Evolutionary conservation across 2,888 invertebrate species (phyloP).

Genomic region (Pachliopta kotzebuea): DNA sequence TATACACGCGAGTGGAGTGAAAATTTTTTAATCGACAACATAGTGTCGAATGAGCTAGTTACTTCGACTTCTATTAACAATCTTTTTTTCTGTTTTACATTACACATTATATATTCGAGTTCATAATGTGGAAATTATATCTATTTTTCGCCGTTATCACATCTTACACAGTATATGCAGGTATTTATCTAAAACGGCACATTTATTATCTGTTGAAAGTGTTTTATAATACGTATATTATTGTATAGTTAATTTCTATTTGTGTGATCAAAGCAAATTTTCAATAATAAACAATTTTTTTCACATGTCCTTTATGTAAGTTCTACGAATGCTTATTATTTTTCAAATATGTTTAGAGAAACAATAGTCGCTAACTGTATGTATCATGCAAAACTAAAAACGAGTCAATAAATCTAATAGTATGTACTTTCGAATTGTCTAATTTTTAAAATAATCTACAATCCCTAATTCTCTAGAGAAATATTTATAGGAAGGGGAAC

Average conservation of each 20-base stretch:
- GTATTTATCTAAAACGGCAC: not conserved
- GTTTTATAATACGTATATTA: no score
- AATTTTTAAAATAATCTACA: not conserved
- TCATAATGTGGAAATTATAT: slow-evolving; percentile 23
- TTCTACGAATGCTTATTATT: no score
- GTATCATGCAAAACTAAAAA: no score
- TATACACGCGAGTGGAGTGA: slow-evolving; percentile 12
- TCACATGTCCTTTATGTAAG: no score
- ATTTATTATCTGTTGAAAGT: no score
- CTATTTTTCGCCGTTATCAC: slow-evolving; percentile 12
- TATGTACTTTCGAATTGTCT: not conserved
- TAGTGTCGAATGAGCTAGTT: slow-evolving; percentile 11
- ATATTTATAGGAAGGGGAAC: not conserved
- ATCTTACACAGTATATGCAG: slow-evolving; percentile 21
- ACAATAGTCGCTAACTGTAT: no score
- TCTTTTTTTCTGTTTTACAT: not conserved
- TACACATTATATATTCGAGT: not conserved
- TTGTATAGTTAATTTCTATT: no score
- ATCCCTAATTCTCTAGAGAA: not conserved
- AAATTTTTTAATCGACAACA: slow-evolving; percentile 14
- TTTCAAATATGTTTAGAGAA: no score
- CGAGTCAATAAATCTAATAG: not conserved
- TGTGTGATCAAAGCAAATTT: no score
- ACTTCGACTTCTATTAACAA: not conserved
- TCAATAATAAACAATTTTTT: no score